Evolutionary conservation across 2,797 vertebrate species (phyloP).

Genomic region (Oceanodroma leucorhoa): DNA sequence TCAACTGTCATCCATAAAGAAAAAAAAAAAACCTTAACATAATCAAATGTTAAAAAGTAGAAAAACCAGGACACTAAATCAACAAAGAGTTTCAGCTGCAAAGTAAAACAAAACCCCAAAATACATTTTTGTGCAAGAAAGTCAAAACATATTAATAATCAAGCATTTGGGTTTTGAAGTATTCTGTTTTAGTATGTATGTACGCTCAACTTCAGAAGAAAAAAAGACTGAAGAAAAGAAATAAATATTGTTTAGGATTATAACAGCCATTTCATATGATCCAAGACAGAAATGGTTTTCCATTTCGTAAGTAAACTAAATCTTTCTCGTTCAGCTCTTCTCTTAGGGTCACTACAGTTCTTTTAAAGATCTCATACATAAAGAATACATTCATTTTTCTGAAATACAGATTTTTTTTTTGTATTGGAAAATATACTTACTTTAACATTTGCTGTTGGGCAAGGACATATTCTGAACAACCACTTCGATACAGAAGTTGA

Average conservation of each 20-base stretch:
- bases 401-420: background rate
- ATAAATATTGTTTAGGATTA: background rate
- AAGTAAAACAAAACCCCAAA: background rate
- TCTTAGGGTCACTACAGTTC: background rate
- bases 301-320: background rate
- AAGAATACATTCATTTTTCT: background rate
- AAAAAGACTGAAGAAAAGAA: background rate
- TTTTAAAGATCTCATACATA: background rate
- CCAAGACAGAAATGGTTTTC: background rate
- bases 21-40: background rate
- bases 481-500: constrained; percentile 69
- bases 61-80: background rate
- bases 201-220: background rate
- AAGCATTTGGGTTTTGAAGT: background rate
- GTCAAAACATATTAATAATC: background rate
- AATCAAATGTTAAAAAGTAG: background rate
- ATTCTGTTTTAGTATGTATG: background rate
- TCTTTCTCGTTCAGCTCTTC: background rate
- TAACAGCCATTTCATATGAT: background rate
- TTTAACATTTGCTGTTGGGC: constrained; percentile 60
- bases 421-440: constrained; percentile 66
- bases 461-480: constrained; percentile 66
- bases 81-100: background rate
- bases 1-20: background rate
- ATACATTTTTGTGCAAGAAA: background rate